Percentiles rank a stretch among this genome's conserved stretches.
These are phyloP conservation scores for Drosophila asahinai DNA, from an alignment of 1,140 invertebrate species.

Conservation along the genomic window DNA sequence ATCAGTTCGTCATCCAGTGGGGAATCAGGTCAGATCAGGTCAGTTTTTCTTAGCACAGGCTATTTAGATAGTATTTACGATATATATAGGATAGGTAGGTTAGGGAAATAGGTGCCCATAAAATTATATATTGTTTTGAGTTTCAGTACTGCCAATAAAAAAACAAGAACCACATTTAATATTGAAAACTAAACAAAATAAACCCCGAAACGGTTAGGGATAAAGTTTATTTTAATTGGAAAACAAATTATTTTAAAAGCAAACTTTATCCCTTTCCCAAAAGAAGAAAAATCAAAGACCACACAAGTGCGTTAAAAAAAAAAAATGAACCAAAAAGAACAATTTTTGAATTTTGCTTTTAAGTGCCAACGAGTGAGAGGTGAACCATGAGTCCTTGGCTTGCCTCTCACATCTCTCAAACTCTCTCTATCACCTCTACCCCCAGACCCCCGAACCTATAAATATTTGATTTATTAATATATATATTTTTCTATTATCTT, in stretches of 20 bases:
- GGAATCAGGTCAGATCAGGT: conserved; percentile 43
- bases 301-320: conserved; percentile 80
- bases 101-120: not conserved
- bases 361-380: conserved; percentile 59
- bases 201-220: conserved; percentile 10
- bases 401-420: conserved; percentile 8
- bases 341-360: conserved; percentile 83
- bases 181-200: conserved; percentile 15
- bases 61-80: conserved; percentile 24
- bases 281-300: conserved; percentile 34
- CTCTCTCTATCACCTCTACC: conserved; percentile 18
- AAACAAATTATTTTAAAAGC: conserved; percentile 28
- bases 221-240: conserved; percentile 57
- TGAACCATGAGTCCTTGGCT: not conserved
- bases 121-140: conserved; percentile 33
- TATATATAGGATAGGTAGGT: conserved; percentile 34
- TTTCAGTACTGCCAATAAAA: conserved; percentile 62
- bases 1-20: conserved; percentile 67
- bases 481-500: conserved; percentile 76
- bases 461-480: conserved; percentile 57
- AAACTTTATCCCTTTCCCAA: conserved; percentile 22
- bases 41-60: conserved; percentile 27
- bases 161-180: conserved; percentile 27
- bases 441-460: not conserved
- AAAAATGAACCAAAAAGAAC: conserved; percentile 40